Percentiles rank a stretch among this genome's conserved stretches.
Evolutionary conservation across 2,113 vertebrate genomes (phyloP).

Genomic region (Oreamnos americanus): DNA sequence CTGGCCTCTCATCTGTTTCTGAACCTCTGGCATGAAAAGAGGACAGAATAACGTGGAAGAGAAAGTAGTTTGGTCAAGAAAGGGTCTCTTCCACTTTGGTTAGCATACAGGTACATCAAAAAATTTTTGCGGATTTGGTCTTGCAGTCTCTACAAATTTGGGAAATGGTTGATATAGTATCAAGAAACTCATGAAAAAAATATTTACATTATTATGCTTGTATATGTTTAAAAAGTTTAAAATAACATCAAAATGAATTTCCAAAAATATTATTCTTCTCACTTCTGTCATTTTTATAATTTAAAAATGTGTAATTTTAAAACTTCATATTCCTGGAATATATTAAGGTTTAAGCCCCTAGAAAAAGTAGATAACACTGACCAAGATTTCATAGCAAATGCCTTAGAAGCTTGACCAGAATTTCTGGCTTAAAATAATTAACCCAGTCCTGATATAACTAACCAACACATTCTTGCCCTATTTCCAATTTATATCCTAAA

Average conservation of each 20-base stretch:
- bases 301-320: conserved; percentile 4
- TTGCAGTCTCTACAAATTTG: background rate
- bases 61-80: background rate
- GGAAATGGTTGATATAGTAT: background rate
- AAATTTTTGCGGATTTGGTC: background rate
- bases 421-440: background rate
- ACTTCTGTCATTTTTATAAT: background rate
- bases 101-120: background rate
- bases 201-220: background rate
- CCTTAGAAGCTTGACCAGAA: background rate
- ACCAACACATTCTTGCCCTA: background rate
- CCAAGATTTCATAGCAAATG: background rate
- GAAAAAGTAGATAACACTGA: background rate
- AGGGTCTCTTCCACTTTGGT: background rate
- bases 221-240: background rate
- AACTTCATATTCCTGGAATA: conserved; percentile 19
- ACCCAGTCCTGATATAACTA: background rate
- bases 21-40: background rate
- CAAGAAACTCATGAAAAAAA: conserved; percentile 19
- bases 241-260: conserved; percentile 11
- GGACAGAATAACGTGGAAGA: background rate
- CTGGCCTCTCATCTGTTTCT: background rate
- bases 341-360: conserved; percentile 29
- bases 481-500: conserved; percentile 1
- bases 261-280: background rate